Evolutionary conservation across 35 echinoderm and acorn worm genomes (phyloP).

Genomic region (Ophiothrix spiculata): DNA sequence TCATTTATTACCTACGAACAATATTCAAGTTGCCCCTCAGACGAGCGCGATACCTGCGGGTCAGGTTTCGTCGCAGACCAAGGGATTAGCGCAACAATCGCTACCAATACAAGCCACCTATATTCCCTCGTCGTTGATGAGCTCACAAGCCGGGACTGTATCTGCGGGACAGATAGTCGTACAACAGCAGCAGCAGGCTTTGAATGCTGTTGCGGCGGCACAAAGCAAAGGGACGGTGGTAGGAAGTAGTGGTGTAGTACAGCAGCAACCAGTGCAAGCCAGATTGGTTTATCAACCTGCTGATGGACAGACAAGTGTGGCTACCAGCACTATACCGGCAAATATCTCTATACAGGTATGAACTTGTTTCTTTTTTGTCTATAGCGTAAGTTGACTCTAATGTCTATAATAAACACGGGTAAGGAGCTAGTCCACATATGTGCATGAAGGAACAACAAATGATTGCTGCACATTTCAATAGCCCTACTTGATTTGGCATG

Average conservation of each 20-base stretch:
- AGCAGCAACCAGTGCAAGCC: not conserved
- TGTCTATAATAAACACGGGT: too few species aligned
- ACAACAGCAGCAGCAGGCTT: not conserved
- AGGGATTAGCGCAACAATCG: not conserved
- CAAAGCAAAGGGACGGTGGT: not conserved
- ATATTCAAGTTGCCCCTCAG: constrained; percentile 4
- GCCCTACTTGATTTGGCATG: too few species aligned
- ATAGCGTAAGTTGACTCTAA: too few species aligned
- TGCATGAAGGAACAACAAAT: too few species aligned
- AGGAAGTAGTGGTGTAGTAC: not conserved
- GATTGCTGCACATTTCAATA: too few species aligned
- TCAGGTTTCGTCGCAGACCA: not conserved
- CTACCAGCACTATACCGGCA: not conserved
- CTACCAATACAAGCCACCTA: constrained; percentile 34
- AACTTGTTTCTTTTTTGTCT: not conserved
- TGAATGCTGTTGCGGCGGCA: not conserved
- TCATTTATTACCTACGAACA: not conserved
- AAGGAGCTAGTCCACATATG: too few species aligned
- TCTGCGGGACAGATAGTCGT: not conserved
- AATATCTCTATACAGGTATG: not conserved
- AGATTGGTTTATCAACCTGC: not conserved
- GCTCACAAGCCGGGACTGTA: constrained; percentile 9
- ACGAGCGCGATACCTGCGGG: constrained; percentile 18
- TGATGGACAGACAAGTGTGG: not conserved
- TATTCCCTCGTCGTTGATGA: not conserved